These are phyloP conservation scores for Catotricha subobsoleta DNA, from an alignment of 2,888 invertebrate genomes.

Conservation along the genomic window DNA sequence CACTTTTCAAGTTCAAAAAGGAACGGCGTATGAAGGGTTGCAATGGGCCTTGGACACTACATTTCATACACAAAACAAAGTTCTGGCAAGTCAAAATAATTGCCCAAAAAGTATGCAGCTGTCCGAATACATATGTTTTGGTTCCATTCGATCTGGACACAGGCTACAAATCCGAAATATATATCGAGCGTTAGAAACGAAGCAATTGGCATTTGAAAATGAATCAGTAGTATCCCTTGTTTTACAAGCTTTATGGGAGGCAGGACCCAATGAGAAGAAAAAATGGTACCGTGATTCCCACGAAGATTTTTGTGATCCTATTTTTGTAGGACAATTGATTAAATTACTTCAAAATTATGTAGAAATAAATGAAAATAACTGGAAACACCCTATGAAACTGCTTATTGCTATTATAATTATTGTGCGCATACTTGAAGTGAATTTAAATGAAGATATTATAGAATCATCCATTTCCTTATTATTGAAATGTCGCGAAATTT, in stretches of 20 bases:
- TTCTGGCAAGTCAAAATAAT: not conserved
- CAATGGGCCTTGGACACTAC: constrained; percentile 2
- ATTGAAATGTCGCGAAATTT: not conserved
- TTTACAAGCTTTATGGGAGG: constrained; percentile 1
- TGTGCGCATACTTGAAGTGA: not conserved
- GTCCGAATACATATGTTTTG: constrained; percentile 1
- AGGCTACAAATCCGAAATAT: constrained; percentile 2
- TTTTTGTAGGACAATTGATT: not conserved
- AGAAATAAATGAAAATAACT: not conserved
- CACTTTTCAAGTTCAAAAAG: not conserved
- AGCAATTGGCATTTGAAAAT: constrained; percentile 1
- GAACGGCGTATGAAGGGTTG: not conserved
- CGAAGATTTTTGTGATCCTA: not conserved
- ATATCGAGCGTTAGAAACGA: not conserved
- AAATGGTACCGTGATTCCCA: not conserved
- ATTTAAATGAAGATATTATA: not conserved
- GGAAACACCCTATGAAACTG: not conserved
- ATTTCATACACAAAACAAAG: not conserved
- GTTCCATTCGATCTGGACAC: constrained; percentile 2
- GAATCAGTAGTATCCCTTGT: not conserved
- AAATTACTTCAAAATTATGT: not conserved
- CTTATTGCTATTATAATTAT: not conserved
- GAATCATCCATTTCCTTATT: not conserved
- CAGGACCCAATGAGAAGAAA: not conserved
- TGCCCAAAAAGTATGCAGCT: not conserved